Evolutionary conservation across 2,888 invertebrate species (phyloP), one percentile per base, ranked within the genome.

Genomic region (Tachina grossa): DNA sequence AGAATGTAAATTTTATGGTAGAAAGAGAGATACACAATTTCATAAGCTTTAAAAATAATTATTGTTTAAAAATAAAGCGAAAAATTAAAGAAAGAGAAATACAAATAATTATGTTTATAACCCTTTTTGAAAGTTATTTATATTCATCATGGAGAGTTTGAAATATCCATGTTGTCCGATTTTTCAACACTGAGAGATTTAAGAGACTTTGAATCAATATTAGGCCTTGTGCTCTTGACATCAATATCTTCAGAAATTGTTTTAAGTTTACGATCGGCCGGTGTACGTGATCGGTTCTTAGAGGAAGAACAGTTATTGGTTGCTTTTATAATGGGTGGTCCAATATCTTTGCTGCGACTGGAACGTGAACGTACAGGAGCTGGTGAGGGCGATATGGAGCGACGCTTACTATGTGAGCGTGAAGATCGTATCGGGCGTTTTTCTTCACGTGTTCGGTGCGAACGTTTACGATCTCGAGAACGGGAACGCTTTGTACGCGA

Each of bases 91-190:
- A 69, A 84, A 69, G 71, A 66, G 55, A 74, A 83, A 63, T 68
- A 84, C 61, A 76, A 63, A 61, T 69, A 71, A 82, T 71, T 53
- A 74, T 75, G 47, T 76, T 81, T 55, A 77, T 74, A 72, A 72
- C 39, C 22, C 19, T 55, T 71, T 55, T 72, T 63, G 11, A 41
- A 41, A 39, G 63, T 45, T 68, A 49, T 72, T 68, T 72, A 77
- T 51, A 45, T 53, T 61, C 19, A 81, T 92, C 94, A 96, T 76
- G 96, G 96, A 82, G 96, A 96, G 92, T 96, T 96, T 16, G 96
- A 96, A 92, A 96, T 96, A 91, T 96, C 96, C 96, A 96, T 96
- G 90, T 96, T 96, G 92, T 96, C 96, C 1, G 95, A 92, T 89
- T 94, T 94, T 88, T 94, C 94, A 8, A 87, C 93, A 88, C 92